Evolutionary conservation across 2,797 vertebrate genomes (phyloP).

Genomic region (Anableps anableps): DNA sequence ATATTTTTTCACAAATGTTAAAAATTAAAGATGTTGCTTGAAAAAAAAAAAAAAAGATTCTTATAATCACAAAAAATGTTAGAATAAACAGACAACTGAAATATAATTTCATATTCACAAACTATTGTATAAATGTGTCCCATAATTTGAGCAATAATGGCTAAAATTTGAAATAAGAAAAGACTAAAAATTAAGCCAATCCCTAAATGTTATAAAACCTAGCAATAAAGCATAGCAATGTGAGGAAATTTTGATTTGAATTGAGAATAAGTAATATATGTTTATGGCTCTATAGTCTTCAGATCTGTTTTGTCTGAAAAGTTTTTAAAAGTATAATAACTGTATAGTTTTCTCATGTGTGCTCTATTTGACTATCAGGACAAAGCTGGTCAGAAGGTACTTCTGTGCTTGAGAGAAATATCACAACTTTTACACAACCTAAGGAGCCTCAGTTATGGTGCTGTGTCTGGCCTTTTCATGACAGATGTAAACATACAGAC

Average conservation of each 20-base stretch:
- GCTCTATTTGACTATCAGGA: constrained; percentile 19
- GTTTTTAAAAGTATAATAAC: not conserved
- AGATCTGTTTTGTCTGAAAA: constrained; percentile 14
- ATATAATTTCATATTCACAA: not conserved
- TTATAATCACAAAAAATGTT: not conserved
- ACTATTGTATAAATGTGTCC: too few relatives aligned
- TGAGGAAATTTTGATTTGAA: not conserved
- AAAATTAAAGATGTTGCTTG: not conserved
- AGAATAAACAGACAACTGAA: not conserved
- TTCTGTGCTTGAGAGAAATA: constrained; percentile 56
- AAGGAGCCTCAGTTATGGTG: constrained; percentile 47
- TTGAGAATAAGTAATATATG: not conserved
- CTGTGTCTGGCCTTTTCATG: constrained; percentile 60
- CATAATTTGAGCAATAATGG: not conserved
- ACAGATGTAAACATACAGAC: constrained; percentile 70
- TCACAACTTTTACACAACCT: constrained; percentile 59
- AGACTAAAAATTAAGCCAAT: not conserved
- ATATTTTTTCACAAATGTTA: too few relatives aligned
- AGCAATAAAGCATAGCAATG: not conserved
- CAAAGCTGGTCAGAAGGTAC: constrained; percentile 17
- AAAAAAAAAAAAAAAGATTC: not conserved
- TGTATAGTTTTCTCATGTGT: constrained; percentile 15
- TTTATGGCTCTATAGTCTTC: constrained; percentile 13
- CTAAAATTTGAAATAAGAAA: not conserved
- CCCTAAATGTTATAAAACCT: not conserved